Conservation (phyloP, 2,888 invertebrate species). For the Sericinus montela region DNA sequence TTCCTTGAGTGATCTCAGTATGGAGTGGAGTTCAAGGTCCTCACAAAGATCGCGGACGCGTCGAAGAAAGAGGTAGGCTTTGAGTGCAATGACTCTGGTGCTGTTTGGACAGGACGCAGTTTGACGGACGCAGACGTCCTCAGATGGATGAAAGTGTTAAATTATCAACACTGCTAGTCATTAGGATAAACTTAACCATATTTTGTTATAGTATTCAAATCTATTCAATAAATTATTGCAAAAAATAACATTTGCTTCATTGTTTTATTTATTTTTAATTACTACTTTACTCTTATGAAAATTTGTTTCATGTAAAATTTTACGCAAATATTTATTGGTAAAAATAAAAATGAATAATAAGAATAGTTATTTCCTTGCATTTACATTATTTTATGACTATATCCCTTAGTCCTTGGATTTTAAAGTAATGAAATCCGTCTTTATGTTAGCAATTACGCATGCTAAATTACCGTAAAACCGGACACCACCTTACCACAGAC, state of each 20-base stretch:
- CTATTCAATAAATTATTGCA: constrained; percentile 13
- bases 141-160: constrained; percentile 1
- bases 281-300: neutral
- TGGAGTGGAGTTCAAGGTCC: constrained; percentile 68
- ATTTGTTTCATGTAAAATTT: no score
- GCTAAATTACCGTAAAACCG: no score
- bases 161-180: constrained; percentile 10
- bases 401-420: no score
- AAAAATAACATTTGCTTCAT: neutral
- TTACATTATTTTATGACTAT: no score
- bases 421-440: no score
- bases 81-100: neutral
- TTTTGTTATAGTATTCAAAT: constrained; percentile 8
- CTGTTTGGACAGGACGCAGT: constrained; percentile 7
- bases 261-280: neutral
- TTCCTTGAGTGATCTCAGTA: constrained; percentile 63
- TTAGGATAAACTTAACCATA: constrained; percentile 1
- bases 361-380: no score
- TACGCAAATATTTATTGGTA: no score
- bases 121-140: neutral
- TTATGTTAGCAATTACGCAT: no score
- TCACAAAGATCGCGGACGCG: constrained; percentile 54
- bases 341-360: no score
- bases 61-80: constrained; percentile 61
- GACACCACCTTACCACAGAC: no score